Evolutionary conservation across 2,888 invertebrate species (phyloP), one percentile per base, ranked within the genome.

Genomic region (Microctonus aethiopoides): DNA sequence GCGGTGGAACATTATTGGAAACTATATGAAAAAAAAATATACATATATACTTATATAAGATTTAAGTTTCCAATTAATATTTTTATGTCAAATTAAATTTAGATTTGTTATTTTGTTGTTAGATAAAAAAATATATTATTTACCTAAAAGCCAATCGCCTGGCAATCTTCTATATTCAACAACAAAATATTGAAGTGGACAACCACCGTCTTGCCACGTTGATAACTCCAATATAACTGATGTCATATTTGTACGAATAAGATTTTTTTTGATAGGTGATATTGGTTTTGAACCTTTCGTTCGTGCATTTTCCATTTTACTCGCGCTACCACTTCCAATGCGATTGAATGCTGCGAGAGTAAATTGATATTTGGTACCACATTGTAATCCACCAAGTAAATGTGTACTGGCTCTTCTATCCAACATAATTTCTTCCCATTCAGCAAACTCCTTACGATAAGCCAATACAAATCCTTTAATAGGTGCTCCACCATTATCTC

Each of bases 401-500:
- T 86, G 83, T 32, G 84, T 86, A 59, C 79, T 78, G 22, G 89
- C 36, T 1, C 88, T 87, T 1, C 88, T 84, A 72, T 89, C 89
- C 56, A 90, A 79, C 74, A 87, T 84, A 11, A 89, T 81, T 77
- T 89, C 89, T 69, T 89, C 88, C 90, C 90, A 90, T 59, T 89
- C 89, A n/a, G 86, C 88, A 65, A 86, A 87, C 74, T 89, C 89
- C 4, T 87, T 87, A 32, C 89, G 87, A 79, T 87, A 90, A 59
- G 89, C 88, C 39, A 90, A 78, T 22, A 88, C 85, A 75, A 88
- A 90, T n/a, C 89, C 89, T 67, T 87, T 87, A 34, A 90, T 83
- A 6, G 89, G 87, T 0, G 90, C 87, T 13, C 90, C 89, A 0
- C 90, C 90, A 67, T 87, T 88, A 78, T 90, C 90, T 60, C 88